These are phyloP conservation scores for Tipula vernalis DNA, from an alignment of 2,888 invertebrate genomes.

Conservation along the genomic window DNA sequence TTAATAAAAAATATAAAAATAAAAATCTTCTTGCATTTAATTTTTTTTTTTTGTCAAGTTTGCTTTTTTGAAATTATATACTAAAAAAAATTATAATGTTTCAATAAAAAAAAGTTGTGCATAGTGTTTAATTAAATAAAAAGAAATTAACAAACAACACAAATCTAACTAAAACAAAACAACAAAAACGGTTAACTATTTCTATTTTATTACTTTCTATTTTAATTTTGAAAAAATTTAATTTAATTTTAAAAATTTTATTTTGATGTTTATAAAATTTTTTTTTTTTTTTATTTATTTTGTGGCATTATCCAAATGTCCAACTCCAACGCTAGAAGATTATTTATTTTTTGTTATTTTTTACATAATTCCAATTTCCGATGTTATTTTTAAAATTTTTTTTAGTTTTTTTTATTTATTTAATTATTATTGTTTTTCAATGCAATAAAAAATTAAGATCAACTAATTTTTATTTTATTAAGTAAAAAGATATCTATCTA, in stretches of 20 bases:
- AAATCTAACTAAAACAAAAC: background rate
- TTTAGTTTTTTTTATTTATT: background rate
- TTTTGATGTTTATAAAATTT: background rate
- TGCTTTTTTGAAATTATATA: background rate
- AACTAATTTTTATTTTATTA: background rate
- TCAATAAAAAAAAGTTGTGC: background rate
- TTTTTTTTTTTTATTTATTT: background rate
- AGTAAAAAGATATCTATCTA: background rate
- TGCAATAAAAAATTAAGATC: background rate
- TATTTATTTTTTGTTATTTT: slow-evolving; percentile 5
- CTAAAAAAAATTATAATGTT: background rate
- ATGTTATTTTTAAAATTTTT: background rate
- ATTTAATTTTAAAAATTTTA: background rate
- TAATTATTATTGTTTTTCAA: background rate
- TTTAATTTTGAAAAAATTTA: background rate
- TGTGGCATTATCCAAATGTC: background rate
- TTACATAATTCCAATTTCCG: background rate
- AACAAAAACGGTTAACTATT: background rate
- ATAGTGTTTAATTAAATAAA: background rate
- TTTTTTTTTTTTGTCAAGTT: background rate
- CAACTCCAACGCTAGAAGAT: slow-evolving; percentile 9
- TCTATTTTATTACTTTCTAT: background rate
- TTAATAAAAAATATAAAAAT: background rate
- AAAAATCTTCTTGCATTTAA: background rate
- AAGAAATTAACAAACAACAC: background rate